These are phyloP conservation scores for Junonia oenone DNA, from an alignment of 2,888 invertebrate genomes.

Conservation along the genomic window DNA sequence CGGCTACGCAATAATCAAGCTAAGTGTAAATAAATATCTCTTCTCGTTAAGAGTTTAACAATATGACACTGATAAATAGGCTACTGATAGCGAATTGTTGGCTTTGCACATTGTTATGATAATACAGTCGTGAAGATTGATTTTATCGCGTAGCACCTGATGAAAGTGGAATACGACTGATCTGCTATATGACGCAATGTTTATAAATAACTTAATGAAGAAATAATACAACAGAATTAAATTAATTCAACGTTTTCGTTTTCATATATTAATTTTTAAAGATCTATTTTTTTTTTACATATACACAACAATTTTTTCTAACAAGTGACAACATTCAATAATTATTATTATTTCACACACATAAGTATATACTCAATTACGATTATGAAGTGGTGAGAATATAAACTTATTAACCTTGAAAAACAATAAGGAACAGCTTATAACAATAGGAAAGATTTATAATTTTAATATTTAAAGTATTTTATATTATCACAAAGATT, in stretches of 20 bases:
- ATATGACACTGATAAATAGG: slow-evolving; percentile 23
- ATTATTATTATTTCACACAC: background rate
- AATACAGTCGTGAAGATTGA: slow-evolving; percentile 13
- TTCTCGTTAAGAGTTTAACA: slow-evolving; percentile 17
- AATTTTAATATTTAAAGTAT: too few relatives aligned
- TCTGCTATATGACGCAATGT: too few relatives aligned
- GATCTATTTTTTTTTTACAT: too few relatives aligned
- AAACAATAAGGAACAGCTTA: background rate
- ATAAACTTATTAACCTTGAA: background rate
- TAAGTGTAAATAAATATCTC: slow-evolving; percentile 8
- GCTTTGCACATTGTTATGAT: slow-evolving; percentile 9
- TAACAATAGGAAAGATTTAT: too few relatives aligned
- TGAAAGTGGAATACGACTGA: background rate
- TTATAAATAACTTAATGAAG: too few relatives aligned
- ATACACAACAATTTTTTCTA: background rate
- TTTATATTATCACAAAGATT: too few relatives aligned
- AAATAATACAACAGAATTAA: too few relatives aligned
- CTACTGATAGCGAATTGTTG: slow-evolving; percentile 11
- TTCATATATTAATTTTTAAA: too few relatives aligned
- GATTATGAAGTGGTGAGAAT: background rate
- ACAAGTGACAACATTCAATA: background rate
- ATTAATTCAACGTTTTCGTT: too few relatives aligned
- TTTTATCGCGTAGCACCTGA: background rate
- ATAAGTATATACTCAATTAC: background rate
- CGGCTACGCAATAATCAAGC: slow-evolving; percentile 9